Base-by-base conservation (phyloP, 2,797 vertebrate genomes). In the Sternotherus odoratus region DNA sequence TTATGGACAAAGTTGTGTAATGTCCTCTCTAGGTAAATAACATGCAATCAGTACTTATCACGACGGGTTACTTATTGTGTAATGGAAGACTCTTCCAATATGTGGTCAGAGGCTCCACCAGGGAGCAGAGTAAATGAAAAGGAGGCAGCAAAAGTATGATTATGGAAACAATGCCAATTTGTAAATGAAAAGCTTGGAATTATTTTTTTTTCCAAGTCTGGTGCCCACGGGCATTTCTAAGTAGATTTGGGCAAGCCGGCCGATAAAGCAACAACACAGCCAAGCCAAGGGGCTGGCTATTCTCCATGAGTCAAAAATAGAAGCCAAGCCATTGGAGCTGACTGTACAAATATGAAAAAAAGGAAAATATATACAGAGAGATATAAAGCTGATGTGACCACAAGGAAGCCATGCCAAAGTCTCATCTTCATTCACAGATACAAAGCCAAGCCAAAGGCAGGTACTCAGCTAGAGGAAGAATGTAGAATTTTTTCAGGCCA, bases 91-190 rank as follows among this genome's bases (percentile, higher is more conserved):
- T 77, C 86, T 82, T 93, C 79, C 43, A 95, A 63, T 17, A 63
- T 56, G 39, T 0, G 0, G 50, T 48, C 69, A 79, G 86, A 87
- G 51, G 21, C 23, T 94, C 77, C 72, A 77, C n/a, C 54, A 89
- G 53, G 48, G 36, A 89, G 2, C 82, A 82, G n/a, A 95, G 46
- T 89, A 90, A 95, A 87, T 92, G 24, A 82, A 93, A 88, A 51
- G 48, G 63, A 95, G 30, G 69, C 51, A 81, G 46, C 21, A 81
- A 50, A 28, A 87, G 50, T 84, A 50, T 87, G 78, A 91, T 94
- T 94, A 63, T 77, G 56, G 60, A 95, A 95, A 89, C 10, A 91
- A 88, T 85, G 85, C 24, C 60, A 88, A 72, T 88, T 92, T 93
- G 16, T 82, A 93, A 94, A 94, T 89, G 0, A 89, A 97, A 96